phyloP scores from a whole-genome alignment of 1,140 invertebrate species.

The Listronotus oregonensis region DNA sequence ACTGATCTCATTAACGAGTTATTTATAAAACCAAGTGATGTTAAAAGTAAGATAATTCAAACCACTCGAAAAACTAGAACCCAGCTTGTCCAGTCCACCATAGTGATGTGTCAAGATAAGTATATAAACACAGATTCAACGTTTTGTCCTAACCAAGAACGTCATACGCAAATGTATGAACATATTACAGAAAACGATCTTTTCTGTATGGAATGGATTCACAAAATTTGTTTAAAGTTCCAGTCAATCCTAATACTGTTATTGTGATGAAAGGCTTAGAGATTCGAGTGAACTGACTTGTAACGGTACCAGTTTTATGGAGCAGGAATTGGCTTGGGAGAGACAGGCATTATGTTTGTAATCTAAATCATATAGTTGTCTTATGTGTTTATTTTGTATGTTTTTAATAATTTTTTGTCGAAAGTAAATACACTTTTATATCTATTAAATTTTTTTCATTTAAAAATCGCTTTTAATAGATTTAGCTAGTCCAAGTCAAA shows the following conservation, averaged over 20 bases:
- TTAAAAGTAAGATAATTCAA: constrained; percentile 2
- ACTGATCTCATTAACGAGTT: not conserved
- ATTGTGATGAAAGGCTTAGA: constrained; percentile 38
- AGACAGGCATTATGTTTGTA: constrained; percentile 16
- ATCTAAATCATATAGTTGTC: not conserved
- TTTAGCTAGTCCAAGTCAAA: too few relatives aligned
- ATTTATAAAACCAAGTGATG: not conserved
- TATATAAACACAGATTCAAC: not conserved
- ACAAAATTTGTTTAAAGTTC: constrained; percentile 42
- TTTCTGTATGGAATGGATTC: constrained; percentile 43
- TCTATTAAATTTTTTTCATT: too few relatives aligned
- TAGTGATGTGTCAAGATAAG: not conserved
- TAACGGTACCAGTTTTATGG: constrained; percentile 9
- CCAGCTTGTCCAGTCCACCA: not conserved
- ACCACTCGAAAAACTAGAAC: not conserved
- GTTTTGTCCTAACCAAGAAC: not conserved
- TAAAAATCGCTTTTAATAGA: too few relatives aligned
- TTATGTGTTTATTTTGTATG: too few relatives aligned
- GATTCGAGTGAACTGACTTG: constrained; percentile 36
- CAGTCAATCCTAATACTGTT: constrained; percentile 38
- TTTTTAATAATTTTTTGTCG: too few relatives aligned
- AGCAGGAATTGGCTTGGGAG: constrained; percentile 27
- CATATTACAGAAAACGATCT: constrained; percentile 41
- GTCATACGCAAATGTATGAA: constrained; percentile 28
- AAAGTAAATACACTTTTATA: too few relatives aligned